A percentile compares a stretch with the other conserved stretches of the same genome.
Evolutionary conservation across 2,888 invertebrate species (phyloP).

Genomic region (Drosophila robusta): DNA sequence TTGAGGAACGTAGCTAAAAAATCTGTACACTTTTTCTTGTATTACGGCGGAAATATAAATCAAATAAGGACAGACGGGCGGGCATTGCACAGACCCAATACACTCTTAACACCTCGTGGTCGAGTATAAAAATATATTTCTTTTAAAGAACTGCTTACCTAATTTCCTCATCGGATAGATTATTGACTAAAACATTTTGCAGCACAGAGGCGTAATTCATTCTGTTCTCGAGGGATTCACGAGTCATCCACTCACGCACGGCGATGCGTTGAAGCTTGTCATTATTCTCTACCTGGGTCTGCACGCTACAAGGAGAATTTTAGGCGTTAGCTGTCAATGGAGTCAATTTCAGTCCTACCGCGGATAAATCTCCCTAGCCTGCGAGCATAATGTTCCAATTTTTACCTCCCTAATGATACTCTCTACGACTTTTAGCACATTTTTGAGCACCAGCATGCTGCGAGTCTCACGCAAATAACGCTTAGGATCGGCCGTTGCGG

Average conservation of each 20-base stretch:
- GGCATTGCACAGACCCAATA: too few relatives aligned
- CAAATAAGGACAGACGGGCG: too few relatives aligned
- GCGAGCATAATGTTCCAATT: constrained; percentile 77
- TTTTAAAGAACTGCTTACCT: constrained; percentile 53
- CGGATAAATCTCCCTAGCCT: constrained; percentile 81
- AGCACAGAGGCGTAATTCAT: constrained; percentile 65
- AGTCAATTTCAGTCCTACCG: constrained; percentile 61
- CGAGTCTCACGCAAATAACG: constrained; percentile 83
- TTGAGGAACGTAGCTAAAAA: too few relatives aligned
- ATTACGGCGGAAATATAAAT: too few relatives aligned
- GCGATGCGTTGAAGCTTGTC: constrained; percentile 69
- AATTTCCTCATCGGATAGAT: constrained; percentile 79
- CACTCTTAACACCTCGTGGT: too few relatives aligned
- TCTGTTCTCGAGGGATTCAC: constrained; percentile 66
- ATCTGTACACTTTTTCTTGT: too few relatives aligned
- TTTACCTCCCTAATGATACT: constrained; percentile 81
- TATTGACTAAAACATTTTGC: constrained; percentile 73
- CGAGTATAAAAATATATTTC: not conserved
- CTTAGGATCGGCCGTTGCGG: constrained; percentile 35
- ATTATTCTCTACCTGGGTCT: constrained; percentile 75
- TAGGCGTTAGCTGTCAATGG: too few relatives aligned
- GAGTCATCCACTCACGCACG: constrained; percentile 59
- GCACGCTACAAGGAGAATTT: constrained; percentile 62
- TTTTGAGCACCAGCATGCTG: constrained; percentile 80
- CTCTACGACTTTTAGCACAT: constrained; percentile 74